Base-by-base conservation (phyloP, 2,797 vertebrate species). In the Sebastes kiyomatsui region DNA sequence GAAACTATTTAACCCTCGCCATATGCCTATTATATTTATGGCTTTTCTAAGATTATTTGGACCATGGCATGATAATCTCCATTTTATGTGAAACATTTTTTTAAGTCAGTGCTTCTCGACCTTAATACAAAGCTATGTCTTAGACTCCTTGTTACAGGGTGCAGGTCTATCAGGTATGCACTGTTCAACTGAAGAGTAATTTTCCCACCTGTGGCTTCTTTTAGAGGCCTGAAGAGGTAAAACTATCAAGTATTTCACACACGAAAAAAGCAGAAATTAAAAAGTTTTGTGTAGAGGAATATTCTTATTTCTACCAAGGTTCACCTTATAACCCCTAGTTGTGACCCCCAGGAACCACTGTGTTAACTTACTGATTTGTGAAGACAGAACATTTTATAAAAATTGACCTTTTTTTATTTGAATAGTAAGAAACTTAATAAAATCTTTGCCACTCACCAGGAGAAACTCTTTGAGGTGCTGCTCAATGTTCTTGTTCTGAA, bases 381-480 rank as follows among this genome's bases (percentile, higher is more conserved):
- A 23, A 33, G 13, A 1, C 2, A 14, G 4, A 25, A 14, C 4
- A 23, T 60, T 20, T 7, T 6, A 46, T 0, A 20, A 55, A 69
- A 46, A 52, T 1, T 6, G 7, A 59, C n/a, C n/a, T n/a, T n/a
- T n/a, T n/a, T n/a, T 33, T 0, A 38, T 49, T 56, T n/a, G 10
- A 30, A 33, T 42, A 23, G 11, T 33, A 30, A 13, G 13, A 54
- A 49, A 55, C 20, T 27, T 13, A 20, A 27, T 33, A 2, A 27
- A 42, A 9, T 23, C 20, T 68, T 66, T 23, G 2, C 9, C 23
- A 83, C 97, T 96, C 82, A 99, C 98, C 97, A 96, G 81, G 55
- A 99, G 95, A 89, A 99, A 99, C 72, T 99, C 98, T 88, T 97
- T 97, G 18, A 99, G 97, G 60, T 99, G 97, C 18, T 94, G 95